Evolutionary conservation across 2,797 vertebrate genomes (phyloP), one percentile per base, ranked within the genome.

Genomic region (Darevskia mixta): DNA sequence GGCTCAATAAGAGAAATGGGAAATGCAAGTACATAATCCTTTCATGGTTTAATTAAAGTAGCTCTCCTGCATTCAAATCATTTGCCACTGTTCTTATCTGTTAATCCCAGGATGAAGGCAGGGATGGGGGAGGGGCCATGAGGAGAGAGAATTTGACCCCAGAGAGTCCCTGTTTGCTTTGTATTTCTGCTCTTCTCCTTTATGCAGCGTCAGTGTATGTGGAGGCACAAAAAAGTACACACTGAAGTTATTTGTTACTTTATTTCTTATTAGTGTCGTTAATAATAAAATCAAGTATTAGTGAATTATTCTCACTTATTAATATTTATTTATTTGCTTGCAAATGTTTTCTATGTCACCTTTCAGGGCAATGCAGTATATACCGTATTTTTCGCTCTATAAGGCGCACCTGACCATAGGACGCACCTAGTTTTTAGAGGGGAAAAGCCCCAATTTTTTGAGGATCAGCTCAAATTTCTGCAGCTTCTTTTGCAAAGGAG

Each of bases 41-140:
- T 92, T 92, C 85, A 89, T 8, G 73, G 86, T 90, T 49, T 91
- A 87, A 91, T 91, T 89, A 88, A 29, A 83, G n/a, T 64, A 90
- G 91, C 29, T 87, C 41, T 83, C n/a, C 20, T 88, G 85, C 0
- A 1, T 90, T 92, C 61, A 90, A 89, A 81, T 84, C 1, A 79
- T 83, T 91, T 91, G 75, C 29, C 0, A 55, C 15, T 61, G 55
- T 87, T 89, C 75, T 0, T 92, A 71, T 69, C 38, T 86, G 86
- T 92, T 92, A 92, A 89, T 88, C 79, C 20, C 78, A 79, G 10
- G 5, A 90, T 82, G 32, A 93, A 90, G 88, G 72, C 2, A 82
- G 45, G 80, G 86, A 13, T n/a, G 87, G 85, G 15, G 86, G 0
- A 0, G 38, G 10, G 86, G 25, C 10, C 10, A 88, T 3, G 86